These are phyloP conservation scores for Eilema griseolum DNA, from an alignment of 2,888 invertebrate genomes.

Conservation along the genomic window DNA sequence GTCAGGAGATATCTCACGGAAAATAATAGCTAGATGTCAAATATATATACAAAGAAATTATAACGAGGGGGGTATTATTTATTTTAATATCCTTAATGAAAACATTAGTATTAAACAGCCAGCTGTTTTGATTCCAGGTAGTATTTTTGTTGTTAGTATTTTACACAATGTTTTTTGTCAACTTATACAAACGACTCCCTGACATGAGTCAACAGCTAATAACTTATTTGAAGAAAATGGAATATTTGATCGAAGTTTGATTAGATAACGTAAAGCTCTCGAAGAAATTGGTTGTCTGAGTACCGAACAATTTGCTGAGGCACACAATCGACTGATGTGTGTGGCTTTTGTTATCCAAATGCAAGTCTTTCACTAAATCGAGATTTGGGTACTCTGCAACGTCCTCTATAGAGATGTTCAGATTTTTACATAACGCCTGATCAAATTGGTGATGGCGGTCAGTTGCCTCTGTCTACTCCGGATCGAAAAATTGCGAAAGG, in stretches of 20 bases:
- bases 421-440: no score
- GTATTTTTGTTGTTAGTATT: no score
- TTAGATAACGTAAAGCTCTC: not conserved
- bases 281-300: not conserved
- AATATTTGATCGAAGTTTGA: not conserved
- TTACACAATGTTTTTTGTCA: not conserved
- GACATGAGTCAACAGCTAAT: not conserved
- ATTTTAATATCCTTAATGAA: not conserved
- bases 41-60: not conserved
- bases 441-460: no score
- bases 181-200: not conserved
- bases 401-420: no score
- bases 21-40: slow-evolving; percentile 6
- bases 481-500: no score
- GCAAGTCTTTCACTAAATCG: no score
- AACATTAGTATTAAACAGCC: not conserved
- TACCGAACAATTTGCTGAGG: not conserved
- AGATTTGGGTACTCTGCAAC: no score
- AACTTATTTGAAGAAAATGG: not conserved
- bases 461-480: no score
- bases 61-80: not conserved
- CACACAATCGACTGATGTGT: no score
- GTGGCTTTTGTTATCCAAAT: no score
- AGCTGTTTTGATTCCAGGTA: not conserved
- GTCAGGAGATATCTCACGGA: slow-evolving; percentile 9